Evolutionary conservation across 1,140 invertebrate species (phyloP).

Genomic region (Trichonephila clavata): DNA sequence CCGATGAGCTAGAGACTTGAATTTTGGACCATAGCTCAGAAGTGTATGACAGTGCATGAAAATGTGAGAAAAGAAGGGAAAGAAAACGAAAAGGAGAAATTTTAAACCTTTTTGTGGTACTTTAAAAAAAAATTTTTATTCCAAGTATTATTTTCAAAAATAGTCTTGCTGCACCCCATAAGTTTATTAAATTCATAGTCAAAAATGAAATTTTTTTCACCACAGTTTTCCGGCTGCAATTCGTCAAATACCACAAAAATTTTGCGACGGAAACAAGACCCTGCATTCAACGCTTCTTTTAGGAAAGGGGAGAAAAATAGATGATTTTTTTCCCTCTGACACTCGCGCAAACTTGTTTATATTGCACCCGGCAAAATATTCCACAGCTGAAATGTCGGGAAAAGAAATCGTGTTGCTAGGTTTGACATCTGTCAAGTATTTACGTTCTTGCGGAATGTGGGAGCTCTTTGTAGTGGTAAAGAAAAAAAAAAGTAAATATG

Average conservation of each 20-base stretch:
- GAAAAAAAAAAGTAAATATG: background rate
- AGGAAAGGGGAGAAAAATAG: background rate
- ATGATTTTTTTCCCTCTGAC: background rate
- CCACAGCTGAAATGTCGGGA: background rate
- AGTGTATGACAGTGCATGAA: no score
- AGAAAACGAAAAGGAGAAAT: no score
- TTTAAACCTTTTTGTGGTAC: no score
- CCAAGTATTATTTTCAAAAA: no score
- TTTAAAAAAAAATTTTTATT: no score
- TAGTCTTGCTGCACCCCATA: no score
- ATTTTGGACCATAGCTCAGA: no score
- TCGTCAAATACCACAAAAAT: background rate
- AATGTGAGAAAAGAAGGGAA: no score
- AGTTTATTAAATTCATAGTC: no score
- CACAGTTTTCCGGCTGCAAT: background rate
- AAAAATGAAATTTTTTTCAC: no score
- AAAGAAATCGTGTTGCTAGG: background rate
- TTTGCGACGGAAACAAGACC: background rate
- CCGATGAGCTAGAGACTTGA: no score
- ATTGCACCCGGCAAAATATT: background rate
- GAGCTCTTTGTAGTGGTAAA: background rate
- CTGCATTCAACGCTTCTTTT: background rate
- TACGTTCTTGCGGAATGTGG: background rate
- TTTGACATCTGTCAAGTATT: background rate
- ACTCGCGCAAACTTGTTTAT: conserved; percentile 10